Base-by-base conservation (phyloP, 1,140 invertebrate species). In the Conus betulinus region DNA sequence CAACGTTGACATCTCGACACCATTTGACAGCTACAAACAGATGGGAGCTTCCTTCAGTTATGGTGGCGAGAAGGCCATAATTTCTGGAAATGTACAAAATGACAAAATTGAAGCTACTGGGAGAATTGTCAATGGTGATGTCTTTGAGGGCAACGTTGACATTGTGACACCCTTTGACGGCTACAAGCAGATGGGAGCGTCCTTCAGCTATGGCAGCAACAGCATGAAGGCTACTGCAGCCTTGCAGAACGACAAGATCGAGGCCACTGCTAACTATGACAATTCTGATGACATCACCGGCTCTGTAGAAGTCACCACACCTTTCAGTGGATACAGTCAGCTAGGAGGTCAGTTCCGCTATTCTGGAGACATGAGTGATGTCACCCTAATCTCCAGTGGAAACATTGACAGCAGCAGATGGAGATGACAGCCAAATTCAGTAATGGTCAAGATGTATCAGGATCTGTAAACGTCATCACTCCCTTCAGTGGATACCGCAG, bases 161-260 rank as follows among this genome's bases (percentile, higher is more conserved):
- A 81, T 87, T n/a, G 27, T 11, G 10, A 87, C 86, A 1, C 86
- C 86, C 23, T 87, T 87, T 25, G 27, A 81, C 25, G 78, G 74
- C 7, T 84, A 67, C 55, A 63, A 13, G 17, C 82, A 27, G 23
- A 84, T 84, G 82, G 82, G 82, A 15, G 53, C 82, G 4, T 23
- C 82, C 25, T 84, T 84, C 82, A 84, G 11, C 82, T 84, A 63
- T 53, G 27, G 20, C 55, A 55, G 51, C 52, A 57, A 71, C 13
- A 71, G 13, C 11, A 20, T 23, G 13, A 71, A 7, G 67, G 20
- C 20, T 4, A 20, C 67, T 7, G 67, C 13, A 20, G 20, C 11
- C 67, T 20, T 71, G 67, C 67, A 71, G 20, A 71, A 71, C 23
- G 23, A 71, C 6, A 71, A 71, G 20, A 71, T 71, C 20, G 67